Base-by-base conservation (phyloP, 2,797 vertebrate genomes). In the Amniataba percoides region DNA sequence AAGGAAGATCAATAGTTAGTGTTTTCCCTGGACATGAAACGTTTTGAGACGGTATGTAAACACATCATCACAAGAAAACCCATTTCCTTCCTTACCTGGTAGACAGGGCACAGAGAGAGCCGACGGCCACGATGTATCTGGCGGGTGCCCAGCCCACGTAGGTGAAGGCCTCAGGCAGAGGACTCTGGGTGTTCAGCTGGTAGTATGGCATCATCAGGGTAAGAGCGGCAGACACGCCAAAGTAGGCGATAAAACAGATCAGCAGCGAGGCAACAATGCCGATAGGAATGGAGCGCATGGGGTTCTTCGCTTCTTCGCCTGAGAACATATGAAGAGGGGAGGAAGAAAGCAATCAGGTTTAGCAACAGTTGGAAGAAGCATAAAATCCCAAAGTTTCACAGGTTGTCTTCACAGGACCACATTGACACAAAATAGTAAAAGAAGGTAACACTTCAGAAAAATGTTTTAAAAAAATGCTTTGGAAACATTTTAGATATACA, bases 171-270 rank as follows among this genome's bases (percentile, higher is more conserved):
- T 96, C 96, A 0, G 98, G 98, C 78, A 99, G 91, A 0, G 98
- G 97, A 63, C 98, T 99, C 61, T 96, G 90, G 1, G 82, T 93
- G 82, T 96, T 89, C 80, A 99, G 95, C 81, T 91, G 82, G 88
- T 96, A 99, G 91, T 99, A 99, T 3, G 98, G 98, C 93, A 99
- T 98, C 98, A 99, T 98, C 74, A 99, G 92, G 0, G 98, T 99
- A 31, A 99, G 95, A 8, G 98, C 96, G 0, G 97, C 97, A 0
- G 98, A 99, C 58, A 99, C 98, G 0, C 97, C 97, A 0, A 97
- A 99, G 90, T 99, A 99, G 2, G 97, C 97, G 55, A 98, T 94
- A 14, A 99, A 99, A 86, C 98, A 99, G 92, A 99, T 96, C 12
- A 97, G 95, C 77, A 99, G 95, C 2, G 98, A 98, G 46, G 96